Base-by-base conservation (phyloP, 2,888 invertebrate genomes). In the Nipponacmea schrenckii region DNA sequence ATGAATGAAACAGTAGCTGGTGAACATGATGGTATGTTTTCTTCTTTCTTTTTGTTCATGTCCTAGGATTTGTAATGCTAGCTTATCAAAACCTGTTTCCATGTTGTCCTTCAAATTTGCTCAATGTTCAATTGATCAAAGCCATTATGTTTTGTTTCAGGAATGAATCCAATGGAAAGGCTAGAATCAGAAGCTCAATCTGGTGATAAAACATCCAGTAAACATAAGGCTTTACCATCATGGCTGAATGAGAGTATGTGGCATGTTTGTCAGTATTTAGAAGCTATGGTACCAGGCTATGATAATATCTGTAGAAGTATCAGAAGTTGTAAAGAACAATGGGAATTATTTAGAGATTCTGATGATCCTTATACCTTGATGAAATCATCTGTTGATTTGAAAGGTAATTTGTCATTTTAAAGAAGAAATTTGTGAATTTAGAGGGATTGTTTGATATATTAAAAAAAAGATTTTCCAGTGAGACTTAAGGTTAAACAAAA, bases 181-280 rank as follows among this genome's bases (percentile, higher is more conserved):
- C 76, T 87, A 15, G 87, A 87, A 70, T 78, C 78, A 20, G 75
- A 83, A 73, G 78, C 79, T 17, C 80, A 80, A 46, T 71, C 74
- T 31, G 76, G 80, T 50, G 74, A 81, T 64, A 76, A 76, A 20
- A 64, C 74, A 56, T 74, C 83, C 20, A 68, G 70, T 62, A 80
- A 81, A 62, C 77, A 79, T 56, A 80, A 78, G 64, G 67, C 64
- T 2, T 78, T 78, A 15, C 84, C 84, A 0, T 75, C 73, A n/a
- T 87, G 87, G 86, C 76, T 87, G 50, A 79, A 77, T 2, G 84
- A 83, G 24, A 72, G 80, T 17, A 81, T 77, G 75, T 88, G 87
- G 87, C 72, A 74, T 27, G 86, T 85, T 72, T 87, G 87, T 70
- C 86, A 86, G 76, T 81, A 84, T 70, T 76, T 87, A 67, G 87